Evolutionary conservation across 2,888 invertebrate species (phyloP), one percentile per base, ranked within the genome.

Genomic region (Drosophila anomalata): DNA sequence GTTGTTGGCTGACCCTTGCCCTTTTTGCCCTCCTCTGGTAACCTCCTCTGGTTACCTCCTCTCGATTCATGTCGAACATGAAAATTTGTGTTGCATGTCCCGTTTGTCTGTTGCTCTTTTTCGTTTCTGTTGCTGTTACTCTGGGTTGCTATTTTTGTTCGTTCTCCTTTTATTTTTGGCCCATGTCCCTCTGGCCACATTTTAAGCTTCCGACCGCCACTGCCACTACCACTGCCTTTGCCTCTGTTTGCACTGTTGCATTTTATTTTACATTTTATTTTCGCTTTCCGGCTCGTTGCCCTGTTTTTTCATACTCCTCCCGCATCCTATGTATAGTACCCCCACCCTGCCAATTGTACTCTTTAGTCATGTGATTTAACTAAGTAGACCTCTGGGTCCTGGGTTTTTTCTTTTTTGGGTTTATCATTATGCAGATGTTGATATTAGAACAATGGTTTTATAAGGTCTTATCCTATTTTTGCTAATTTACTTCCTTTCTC

Each of bases 61-160:
- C 80, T 78, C 81, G 73, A 75, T 79, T 77, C 73, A 65, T 87
- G 87, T 87, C 59, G 75, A 75, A 87, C 87, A 85, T 71, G 75
- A 71, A 77, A 75, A 87, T 88, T 88, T 85, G 73, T 79, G 77
- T 87, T 61, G 58, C 75, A 69, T 77, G 78, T 67, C 70, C 61
- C 52, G 62, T 67, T 73, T 51, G 36, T 59, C 42, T 61, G 63
- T 71, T 67, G 60, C 39, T 56, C 54, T 53, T 65, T 58, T 55
- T 47, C 47, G 31, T 29, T 62, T 70, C 54, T 20, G 48, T 59
- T 47, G n/a, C 24, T 52, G 33, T 46, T 63, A 56, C 48, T 56
- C 48, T 48, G 14, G 31, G 55, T 53, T 56, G 55, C 41, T n/a
- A n/a, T n/a, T n/a, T n/a, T n/a, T 50, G 11, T 56, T 42, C 24